phyloP scores from a whole-genome alignment of 2,797 vertebrate genomes.

The Euthynnus affinis region DNA sequence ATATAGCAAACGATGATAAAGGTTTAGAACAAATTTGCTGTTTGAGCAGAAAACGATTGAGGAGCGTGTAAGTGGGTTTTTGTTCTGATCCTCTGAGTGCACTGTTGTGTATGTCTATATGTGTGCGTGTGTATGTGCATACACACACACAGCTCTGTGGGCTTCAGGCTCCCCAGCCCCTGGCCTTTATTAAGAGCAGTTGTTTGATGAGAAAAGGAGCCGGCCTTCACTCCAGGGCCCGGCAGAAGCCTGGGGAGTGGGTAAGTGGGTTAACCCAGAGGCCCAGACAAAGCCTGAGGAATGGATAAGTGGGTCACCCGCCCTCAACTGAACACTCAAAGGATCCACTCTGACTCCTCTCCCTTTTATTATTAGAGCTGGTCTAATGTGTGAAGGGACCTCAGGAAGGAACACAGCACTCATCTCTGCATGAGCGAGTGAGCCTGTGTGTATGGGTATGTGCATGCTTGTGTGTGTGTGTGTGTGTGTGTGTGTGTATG shows the following conservation, averaged over 20 bases:
- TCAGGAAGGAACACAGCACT: slow-evolving; percentile 78
- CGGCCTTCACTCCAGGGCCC: slow-evolving; percentile 84
- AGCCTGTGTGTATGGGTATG: slow-evolving; percentile 51
- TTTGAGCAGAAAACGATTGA: slow-evolving; percentile 63
- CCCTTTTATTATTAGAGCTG: slow-evolving; percentile 85
- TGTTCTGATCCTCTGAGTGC: slow-evolving; percentile 61
- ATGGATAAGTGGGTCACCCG: slow-evolving; percentile 86
- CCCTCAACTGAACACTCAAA: slow-evolving; percentile 83
- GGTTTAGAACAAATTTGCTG: slow-evolving; percentile 64
- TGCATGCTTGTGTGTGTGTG: slow-evolving; percentile 17
- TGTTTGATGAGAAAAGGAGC: slow-evolving; percentile 85
- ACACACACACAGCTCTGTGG: slow-evolving; percentile 54
- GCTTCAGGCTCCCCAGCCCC: slow-evolving; percentile 71
- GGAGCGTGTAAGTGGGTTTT: slow-evolving; percentile 61
- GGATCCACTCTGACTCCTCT: slow-evolving; percentile 83
- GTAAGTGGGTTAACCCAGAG: slow-evolving; percentile 87
- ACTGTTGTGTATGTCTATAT: slow-evolving; percentile 46
- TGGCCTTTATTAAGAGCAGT: slow-evolving; percentile 84
- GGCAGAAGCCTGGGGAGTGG: slow-evolving; percentile 82
- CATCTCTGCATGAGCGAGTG: slow-evolving; percentile 59
- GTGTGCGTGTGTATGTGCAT: slow-evolving; percentile 22
- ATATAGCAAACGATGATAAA: slow-evolving; percentile 55
- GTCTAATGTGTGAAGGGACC: slow-evolving; percentile 83
- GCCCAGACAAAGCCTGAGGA: slow-evolving; percentile 85
- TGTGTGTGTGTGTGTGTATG: slow-evolving; percentile 8